These are phyloP conservation scores for Brachionus sp. DNA, from an alignment of 1,140 invertebrate genomes.

Conservation along the genomic window DNA sequence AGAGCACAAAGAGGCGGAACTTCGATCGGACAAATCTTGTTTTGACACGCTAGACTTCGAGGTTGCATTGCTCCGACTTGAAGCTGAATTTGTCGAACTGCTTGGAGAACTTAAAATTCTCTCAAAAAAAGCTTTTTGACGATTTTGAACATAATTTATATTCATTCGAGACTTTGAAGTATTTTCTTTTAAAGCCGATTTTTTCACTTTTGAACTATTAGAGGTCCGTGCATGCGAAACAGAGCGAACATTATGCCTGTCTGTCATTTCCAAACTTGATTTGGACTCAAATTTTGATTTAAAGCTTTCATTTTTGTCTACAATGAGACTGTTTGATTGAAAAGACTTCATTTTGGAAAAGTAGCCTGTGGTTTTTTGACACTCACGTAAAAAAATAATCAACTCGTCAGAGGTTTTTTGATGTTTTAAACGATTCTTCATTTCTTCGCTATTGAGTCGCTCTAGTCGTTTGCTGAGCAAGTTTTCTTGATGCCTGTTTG, in stretches of 20 bases:
- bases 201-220: background rate
- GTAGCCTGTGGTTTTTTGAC: conserved; percentile 38
- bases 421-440: conserved; percentile 31
- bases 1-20: background rate
- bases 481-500: conserved; percentile 36
- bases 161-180: background rate
- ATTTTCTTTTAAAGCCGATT: background rate
- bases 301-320: background rate
- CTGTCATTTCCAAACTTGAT: background rate
- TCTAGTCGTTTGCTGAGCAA: conserved; percentile 7
- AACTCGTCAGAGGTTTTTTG: conserved; percentile 30
- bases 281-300: conserved; percentile 3
- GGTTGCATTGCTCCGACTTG: background rate
- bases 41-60: background rate
- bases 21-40: background rate
- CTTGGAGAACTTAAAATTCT: background rate
- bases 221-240: background rate
- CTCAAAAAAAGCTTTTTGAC: background rate
- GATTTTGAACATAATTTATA: background rate
- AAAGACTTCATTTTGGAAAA: conserved; percentile 25
- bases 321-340: conserved; percentile 13
- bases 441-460: conserved; percentile 10
- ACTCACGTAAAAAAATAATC: conserved; percentile 28
- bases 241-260: background rate
- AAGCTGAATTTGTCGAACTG: background rate